These are phyloP conservation scores for Sinosuthora webbiana DNA, from an alignment of 2,113 vertebrate species.

Conservation along the genomic window DNA sequence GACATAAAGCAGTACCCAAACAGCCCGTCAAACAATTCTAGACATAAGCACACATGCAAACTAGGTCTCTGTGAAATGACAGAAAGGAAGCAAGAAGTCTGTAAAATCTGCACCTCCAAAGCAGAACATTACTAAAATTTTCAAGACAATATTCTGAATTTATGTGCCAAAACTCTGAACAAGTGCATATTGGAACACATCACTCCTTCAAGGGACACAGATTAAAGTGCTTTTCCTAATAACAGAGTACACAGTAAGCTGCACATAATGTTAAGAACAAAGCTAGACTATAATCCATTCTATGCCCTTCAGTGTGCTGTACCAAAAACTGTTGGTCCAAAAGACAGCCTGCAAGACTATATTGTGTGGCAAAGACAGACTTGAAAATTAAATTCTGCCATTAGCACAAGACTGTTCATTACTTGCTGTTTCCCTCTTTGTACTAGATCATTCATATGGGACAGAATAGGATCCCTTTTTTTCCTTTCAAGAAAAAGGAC, in stretches of 20 bases:
- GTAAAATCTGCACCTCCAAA: not conserved
- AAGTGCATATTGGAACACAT: not conserved
- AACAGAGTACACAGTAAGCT: not conserved
- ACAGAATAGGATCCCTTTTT: not conserved
- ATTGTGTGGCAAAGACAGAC: not conserved
- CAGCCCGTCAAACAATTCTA: not conserved
- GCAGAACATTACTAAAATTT: not conserved
- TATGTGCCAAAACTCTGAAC: not conserved
- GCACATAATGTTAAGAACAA: not conserved
- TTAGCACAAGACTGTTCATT: not conserved
- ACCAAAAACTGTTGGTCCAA: not conserved
- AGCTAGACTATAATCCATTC: not conserved
- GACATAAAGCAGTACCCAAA: not conserved
- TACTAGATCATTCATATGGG: not conserved
- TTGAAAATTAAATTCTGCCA: not conserved
- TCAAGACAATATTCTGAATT: not conserved
- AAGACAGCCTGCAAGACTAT: not conserved
- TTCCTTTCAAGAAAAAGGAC: not conserved
- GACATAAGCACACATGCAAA: not conserved
- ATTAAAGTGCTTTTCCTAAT: not conserved
- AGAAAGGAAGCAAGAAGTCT: not conserved
- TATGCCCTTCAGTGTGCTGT: not conserved
- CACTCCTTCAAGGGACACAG: not conserved
- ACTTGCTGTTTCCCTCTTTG: not conserved
- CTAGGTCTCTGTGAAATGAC: not conserved